Evolutionary conservation across 2,797 vertebrate species (phyloP).

Genomic region (Pseudochirops cupreus): DNA sequence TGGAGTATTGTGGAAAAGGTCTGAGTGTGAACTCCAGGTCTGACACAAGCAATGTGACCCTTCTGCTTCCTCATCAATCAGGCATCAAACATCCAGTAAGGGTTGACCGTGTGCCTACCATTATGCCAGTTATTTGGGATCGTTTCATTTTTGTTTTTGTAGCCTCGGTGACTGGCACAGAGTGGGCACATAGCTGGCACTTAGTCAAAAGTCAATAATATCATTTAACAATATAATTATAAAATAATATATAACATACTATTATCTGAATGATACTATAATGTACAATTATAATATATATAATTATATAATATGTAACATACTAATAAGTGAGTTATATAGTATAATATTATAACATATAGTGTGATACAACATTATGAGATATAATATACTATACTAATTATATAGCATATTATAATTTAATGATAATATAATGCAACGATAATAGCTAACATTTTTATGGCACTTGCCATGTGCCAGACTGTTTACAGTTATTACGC

Average conservation of each 20-base stretch:
- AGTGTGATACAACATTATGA: too few relatives aligned
- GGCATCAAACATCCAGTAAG: not conserved
- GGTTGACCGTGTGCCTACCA: not conserved
- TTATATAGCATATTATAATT: not conserved
- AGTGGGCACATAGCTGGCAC: not conserved
- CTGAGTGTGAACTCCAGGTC: not conserved
- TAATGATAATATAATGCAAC: not conserved
- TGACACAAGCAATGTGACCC: not conserved
- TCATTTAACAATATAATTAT: too few relatives aligned
- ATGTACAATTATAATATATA: too few relatives aligned
- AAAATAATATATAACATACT: too few relatives aligned
- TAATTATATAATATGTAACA: too few relatives aligned
- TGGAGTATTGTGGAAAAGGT: not conserved
- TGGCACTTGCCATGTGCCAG: not conserved
- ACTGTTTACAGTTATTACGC: not conserved
- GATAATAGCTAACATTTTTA: not conserved
- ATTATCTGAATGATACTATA: not conserved
- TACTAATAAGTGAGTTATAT: too few relatives aligned
- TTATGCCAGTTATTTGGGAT: not conserved
- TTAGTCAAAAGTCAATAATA: not conserved
- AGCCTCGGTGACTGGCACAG: not conserved
- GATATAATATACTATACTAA: not conserved
- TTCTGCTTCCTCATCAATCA: not conserved
- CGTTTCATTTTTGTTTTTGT: not conserved
- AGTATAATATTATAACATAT: too few relatives aligned